Percentiles rank a stretch among this genome's conserved stretches.
Evolutionary conservation across 2,888 invertebrate genomes (phyloP).

Genomic region (Heliconius sara): DNA sequence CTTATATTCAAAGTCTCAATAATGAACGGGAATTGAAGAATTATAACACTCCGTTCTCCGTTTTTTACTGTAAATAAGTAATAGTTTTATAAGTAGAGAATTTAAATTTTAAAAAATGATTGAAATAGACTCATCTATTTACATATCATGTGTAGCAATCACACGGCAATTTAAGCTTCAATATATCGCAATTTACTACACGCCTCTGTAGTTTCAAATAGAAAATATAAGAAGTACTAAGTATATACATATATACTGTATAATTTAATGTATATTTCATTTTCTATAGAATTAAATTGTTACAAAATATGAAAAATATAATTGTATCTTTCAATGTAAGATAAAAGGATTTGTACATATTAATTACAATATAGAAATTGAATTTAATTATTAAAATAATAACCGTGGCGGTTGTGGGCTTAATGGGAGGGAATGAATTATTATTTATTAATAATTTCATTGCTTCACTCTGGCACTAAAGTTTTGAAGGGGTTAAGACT

Average conservation of each 20-base stretch:
- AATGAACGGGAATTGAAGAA: not conserved
- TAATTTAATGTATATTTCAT: not conserved
- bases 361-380: no score
- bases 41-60: not conserved
- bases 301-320: not conserved
- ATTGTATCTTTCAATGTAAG: no score
- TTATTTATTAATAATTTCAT: no score
- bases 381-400: no score
- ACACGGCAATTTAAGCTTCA: conserved; percentile 5
- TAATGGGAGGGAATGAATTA: no score
- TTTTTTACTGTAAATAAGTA: not conserved
- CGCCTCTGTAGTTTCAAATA: not conserved
- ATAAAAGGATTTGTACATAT: no score
- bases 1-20: not conserved
- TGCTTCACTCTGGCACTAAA: no score
- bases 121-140: not conserved
- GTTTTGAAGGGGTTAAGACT: no score
- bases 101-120: not conserved
- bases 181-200: not conserved
- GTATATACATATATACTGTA: not conserved
- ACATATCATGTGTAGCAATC: not conserved
- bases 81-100: not conserved
- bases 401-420: no score
- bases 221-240: not conserved
- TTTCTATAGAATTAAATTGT: not conserved